phyloP scores from a whole-genome alignment of 1,140 invertebrate species.

The Zaprionus africanus region DNA sequence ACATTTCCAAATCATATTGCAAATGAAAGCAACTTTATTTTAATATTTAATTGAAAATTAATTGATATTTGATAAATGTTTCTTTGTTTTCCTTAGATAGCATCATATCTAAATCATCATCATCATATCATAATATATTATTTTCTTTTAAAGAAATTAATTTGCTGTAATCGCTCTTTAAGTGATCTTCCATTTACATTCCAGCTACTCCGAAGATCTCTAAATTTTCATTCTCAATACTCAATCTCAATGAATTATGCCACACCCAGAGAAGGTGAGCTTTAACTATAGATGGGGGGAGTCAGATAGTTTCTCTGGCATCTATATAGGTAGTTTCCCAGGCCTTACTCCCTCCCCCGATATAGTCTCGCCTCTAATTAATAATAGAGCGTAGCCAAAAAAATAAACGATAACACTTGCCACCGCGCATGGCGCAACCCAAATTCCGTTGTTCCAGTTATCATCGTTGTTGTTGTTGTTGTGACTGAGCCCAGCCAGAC shows the following conservation, averaged over 20 bases:
- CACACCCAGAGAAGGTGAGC: neutral
- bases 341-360: neutral
- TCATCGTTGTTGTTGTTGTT: constrained; percentile 60
- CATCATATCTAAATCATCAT: too few species aligned
- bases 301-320: neutral
- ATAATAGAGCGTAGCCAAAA: constrained; percentile 64
- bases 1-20: too few species aligned
- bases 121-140: neutral
- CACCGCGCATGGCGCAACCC: constrained; percentile 53
- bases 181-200: neutral
- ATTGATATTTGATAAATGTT: too few species aligned
- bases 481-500: constrained; percentile 27
- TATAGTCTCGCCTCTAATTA: constrained; percentile 53
- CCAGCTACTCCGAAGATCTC: neutral
- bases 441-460: neutral
- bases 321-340: constrained; percentile 1
- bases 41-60: too few species aligned
- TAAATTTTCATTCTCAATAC: neutral
- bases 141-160: neutral
- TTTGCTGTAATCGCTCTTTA: neutral
- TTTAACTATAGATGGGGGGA: neutral
- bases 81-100: too few species aligned
- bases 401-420: constrained; percentile 69
- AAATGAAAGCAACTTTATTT: too few species aligned
- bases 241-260: neutral